Conservation (phyloP, 2,113 vertebrate genomes). For the Irena cyanogastra region DNA sequence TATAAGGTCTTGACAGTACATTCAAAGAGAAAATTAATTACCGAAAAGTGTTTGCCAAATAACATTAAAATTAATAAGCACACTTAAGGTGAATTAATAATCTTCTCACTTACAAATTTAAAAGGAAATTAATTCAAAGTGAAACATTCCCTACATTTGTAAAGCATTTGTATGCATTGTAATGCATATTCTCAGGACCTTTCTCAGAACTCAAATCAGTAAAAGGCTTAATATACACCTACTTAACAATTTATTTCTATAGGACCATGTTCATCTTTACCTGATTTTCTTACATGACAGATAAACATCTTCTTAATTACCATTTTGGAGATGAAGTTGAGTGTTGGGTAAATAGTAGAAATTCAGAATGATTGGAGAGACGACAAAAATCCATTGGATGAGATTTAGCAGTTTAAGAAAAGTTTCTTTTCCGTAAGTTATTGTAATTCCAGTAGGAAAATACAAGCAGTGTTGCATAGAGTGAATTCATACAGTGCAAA, state of each 20-base stretch:
- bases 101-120: not conserved
- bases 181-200: not conserved
- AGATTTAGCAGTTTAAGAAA: not conserved
- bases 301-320: not conserved
- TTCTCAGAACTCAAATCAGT: not conserved
- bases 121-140: not conserved
- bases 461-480: not conserved
- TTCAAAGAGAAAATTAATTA: not conserved
- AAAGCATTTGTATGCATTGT: not conserved
- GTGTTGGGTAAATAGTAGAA: not conserved
- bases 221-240: not conserved
- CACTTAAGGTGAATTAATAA: not conserved
- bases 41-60: conserved; percentile 1
- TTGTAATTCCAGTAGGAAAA: not conserved
- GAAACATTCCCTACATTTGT: not conserved
- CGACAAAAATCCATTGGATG: not conserved
- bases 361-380: not conserved
- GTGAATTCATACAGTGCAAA: not conserved
- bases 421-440: not conserved
- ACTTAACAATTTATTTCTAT: not conserved
- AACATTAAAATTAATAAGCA: not conserved
- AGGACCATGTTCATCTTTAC: not conserved
- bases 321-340: not conserved
- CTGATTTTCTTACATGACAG: not conserved
- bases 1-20: not conserved